Base-by-base conservation (phyloP, 1,140 invertebrate species). In the Cataglyphis hispanica region DNA sequence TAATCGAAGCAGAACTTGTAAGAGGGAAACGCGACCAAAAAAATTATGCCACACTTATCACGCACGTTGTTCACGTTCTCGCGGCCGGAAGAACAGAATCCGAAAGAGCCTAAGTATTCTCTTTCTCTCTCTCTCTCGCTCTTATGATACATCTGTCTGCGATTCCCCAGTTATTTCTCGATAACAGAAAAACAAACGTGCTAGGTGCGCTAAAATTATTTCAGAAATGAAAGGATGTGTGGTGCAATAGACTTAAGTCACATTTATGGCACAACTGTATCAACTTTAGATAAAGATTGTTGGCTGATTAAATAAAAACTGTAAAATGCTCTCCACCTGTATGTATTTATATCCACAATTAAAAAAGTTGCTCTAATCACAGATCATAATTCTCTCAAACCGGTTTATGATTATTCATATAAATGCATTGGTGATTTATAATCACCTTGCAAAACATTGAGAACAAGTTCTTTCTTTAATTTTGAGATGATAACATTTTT, bases 1-100 rank as follows among this genome's bases (percentile, higher is more conserved):
- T 80, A 85, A 87, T 89, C 74, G 46, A 58, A 87, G 56, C 69
- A 85, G 67, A 75, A 22, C 10, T 27, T 72, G 40, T 46, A 61
- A 84, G 53, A 76, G 61, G 46, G 22, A 27, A 87, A 72, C 60
- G 40, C 56, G 67, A 61, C 40, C 50, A 60, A 74, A 74, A 77
- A 61, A 89, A 89, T 83, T 75, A 69, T 88, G 85, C 63, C 61
- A 64, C 60, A 56, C 46, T 88, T 74, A 50, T 60, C 40, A 88
- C 31, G 63, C 40, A 88, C 31, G 63, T 72, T 50, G 60, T 72
- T 77, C 87, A 78, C 88, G 87, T 87, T 43, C 61, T 16, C 61
- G 46, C 27, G 61, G 58, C 87, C 87, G 87, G 87, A 90, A 89
- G 84, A 88, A 86, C 77, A 84, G 84, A 86, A 74, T 89, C 56